Evolutionary conservation across 2,797 vertebrate genomes (phyloP).

Genomic region (Delichon dasypus): DNA sequence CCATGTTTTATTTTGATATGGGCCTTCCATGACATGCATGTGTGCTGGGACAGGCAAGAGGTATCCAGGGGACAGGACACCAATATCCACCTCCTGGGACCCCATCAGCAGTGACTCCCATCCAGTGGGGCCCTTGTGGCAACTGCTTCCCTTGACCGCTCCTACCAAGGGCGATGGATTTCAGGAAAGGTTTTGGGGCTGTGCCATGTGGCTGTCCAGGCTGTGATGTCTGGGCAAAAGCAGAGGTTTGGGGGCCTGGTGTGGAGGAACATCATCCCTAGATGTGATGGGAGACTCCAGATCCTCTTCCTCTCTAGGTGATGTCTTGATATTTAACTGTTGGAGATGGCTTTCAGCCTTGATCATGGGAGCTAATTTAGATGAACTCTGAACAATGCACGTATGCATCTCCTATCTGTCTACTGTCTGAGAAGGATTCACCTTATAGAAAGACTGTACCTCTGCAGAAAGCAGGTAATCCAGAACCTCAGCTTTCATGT

Average conservation of each 20-base stretch:
- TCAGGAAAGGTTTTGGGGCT: not conserved
- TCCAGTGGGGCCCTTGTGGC: not conserved
- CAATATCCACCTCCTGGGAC: too few species aligned
- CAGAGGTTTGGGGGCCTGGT: not conserved
- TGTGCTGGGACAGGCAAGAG: not conserved
- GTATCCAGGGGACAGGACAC: not conserved
- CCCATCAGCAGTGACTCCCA: not conserved
- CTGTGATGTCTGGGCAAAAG: not conserved
- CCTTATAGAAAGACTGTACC: conserved; percentile 66
- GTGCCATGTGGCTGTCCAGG: not conserved
- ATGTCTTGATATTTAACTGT: not conserved
- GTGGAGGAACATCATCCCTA: rapidly evolving
- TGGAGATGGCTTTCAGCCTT: not conserved
- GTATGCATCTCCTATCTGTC: not conserved
- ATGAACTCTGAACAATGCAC: not conserved
- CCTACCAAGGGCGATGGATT: not conserved
- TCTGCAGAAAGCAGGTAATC: conserved; percentile 82
- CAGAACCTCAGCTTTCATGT: conserved; percentile 76
- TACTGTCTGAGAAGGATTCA: not conserved
- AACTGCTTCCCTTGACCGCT: not conserved
- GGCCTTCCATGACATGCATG: not conserved
- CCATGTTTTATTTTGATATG: rapidly evolving
- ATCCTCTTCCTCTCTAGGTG: not conserved
- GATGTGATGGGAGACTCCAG: not conserved
- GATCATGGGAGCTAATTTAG: not conserved